Evolutionary conservation across 2,888 invertebrate species (phyloP).

Genomic region (Sphecodes monilicornis): DNA sequence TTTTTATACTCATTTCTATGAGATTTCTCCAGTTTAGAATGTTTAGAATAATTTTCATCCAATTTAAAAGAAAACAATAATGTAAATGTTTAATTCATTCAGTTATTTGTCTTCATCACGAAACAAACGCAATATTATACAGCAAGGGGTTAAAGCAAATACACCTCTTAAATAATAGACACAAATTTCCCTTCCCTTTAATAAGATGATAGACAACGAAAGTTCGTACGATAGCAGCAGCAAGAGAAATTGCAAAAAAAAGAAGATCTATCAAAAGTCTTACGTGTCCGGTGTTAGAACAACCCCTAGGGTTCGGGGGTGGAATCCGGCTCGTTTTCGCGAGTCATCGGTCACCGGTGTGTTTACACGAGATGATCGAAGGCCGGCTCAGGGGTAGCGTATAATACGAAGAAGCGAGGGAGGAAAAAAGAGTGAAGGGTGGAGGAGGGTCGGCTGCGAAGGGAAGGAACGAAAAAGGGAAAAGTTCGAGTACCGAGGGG

Average conservation of each 20-base stretch:
- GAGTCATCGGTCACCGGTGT: slow-evolving; percentile 72
- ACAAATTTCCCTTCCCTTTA: background rate
- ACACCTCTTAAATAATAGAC: too few species aligned
- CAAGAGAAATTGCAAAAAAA: background rate
- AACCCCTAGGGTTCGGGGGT: slow-evolving; percentile 5
- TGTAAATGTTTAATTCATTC: too few species aligned
- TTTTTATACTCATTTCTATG: background rate
- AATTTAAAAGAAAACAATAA: too few species aligned
- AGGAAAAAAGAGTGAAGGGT: slow-evolving; percentile 33
- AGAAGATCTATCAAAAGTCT: background rate
- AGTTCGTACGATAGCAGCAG: background rate
- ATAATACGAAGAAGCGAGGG: slow-evolving; percentile 46
- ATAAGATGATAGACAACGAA: too few species aligned
- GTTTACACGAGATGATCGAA: slow-evolving; percentile 79
- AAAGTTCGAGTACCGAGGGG: slow-evolving; percentile 57
- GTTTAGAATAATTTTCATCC: too few species aligned
- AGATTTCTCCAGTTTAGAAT: background rate
- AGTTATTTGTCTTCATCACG: too few species aligned
- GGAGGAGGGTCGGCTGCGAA: background rate
- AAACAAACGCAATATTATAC: too few species aligned
- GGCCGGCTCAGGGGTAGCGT: slow-evolving; percentile 65
- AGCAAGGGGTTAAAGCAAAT: too few species aligned
- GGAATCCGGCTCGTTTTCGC: slow-evolving; percentile 38
- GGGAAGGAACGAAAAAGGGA: slow-evolving; percentile 22
- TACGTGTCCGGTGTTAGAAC: slow-evolving; percentile 3